Evolutionary conservation across 2,113 vertebrate species (phyloP).

Genomic region (Chinchilla lanigera): DNA sequence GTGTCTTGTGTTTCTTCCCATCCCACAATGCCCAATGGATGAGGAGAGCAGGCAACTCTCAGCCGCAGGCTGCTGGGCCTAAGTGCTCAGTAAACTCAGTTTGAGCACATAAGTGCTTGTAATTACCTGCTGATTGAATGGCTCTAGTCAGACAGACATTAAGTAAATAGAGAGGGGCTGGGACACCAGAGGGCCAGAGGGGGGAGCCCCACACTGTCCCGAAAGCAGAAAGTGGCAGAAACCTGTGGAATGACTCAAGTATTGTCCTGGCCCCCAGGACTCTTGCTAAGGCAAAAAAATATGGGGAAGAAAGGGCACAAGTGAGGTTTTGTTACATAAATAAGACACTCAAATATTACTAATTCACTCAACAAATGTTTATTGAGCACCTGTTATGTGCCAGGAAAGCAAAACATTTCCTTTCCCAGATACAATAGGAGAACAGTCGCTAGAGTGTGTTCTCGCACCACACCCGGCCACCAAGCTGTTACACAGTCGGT

Average conservation of each 20-base stretch:
- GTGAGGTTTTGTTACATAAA: neutral
- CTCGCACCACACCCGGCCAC: neutral
- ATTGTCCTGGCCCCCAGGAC: too few relatives aligned
- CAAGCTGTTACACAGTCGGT: neutral
- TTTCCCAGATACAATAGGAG: constrained; percentile 1
- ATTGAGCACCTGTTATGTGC: neutral
- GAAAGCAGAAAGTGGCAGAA: neutral
- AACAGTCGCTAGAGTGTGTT: neutral
- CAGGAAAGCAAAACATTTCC: constrained; percentile 30
- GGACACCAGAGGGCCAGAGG: neutral
- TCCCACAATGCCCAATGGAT: neutral
- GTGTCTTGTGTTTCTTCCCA: neutral
- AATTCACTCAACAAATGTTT: constrained; percentile 26
- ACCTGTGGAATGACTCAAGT: neutral
- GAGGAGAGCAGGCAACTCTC: neutral
- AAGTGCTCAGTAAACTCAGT: neutral
- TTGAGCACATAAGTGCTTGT: neutral
- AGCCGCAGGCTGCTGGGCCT: neutral
- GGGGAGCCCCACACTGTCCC: neutral
- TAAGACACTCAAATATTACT: neutral
- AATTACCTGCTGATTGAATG: neutral
- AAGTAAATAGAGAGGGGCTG: neutral
- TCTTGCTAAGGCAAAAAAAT: neutral
- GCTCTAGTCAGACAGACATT: neutral
- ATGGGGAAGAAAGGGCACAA: neutral